Evolutionary conservation across 2,113 vertebrate species (phyloP), one percentile per base, ranked within the genome.

Genomic region (Ophiodon elongatus): DNA sequence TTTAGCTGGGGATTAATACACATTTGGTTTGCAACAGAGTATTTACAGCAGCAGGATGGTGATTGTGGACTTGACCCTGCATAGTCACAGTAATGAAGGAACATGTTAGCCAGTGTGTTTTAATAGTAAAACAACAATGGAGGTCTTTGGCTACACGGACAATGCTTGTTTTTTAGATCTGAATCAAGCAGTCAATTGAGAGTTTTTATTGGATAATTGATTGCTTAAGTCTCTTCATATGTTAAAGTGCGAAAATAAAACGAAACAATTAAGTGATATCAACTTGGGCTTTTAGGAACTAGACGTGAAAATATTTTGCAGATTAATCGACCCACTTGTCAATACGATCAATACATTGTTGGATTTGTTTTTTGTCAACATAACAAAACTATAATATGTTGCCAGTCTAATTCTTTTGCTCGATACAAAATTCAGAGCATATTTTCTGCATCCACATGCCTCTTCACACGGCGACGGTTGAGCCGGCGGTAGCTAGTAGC

Each of bases 51-150:
- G 47, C 50, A 66, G 13, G 31, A 52, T 10, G 23, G 27, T 29
- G 50, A 19, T 66, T 43, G 33, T 47, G 67, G 54, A 33, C 25
- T 6, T 10, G 41, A 78, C 41, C 17, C 29, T 50, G 50, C 7
- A 13, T 50, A 57, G 64, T 64, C 31, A 59, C 2, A 1, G 54
- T 73, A 73, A 29, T 41, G 70, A 69, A 79, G 47, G 50, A 65
- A 9, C 29, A 29, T 64, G 37, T 69, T 3, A 60, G 8, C 14
- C 17, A 43, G 6, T 45, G 17, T 57, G 60, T 57, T 59, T 75
- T 50, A 33, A 33, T 27, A 35, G 33, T 63, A 41, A 5, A 29
- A 64, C 73, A 70, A 27, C 57, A 73, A 4, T 50, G 19, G 23
- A 50, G 23, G 15, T 64, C 25, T 31, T 35, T 8, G 23, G 23